Conservation (phyloP, 2,888 invertebrate genomes). For the Agrochola lota region DNA sequence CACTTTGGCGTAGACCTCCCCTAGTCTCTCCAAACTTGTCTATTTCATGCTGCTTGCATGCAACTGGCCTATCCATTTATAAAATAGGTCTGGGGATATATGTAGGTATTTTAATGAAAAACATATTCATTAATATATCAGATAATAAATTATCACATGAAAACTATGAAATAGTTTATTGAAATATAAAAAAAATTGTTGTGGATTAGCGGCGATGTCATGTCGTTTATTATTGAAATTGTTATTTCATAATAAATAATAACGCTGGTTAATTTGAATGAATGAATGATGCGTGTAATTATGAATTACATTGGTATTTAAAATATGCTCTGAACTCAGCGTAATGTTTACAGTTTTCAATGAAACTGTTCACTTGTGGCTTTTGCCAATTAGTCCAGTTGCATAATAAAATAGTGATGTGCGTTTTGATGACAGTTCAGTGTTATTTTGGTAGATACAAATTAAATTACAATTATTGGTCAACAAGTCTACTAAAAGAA, state of each 20-base stretch:
- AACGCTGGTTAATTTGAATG: conserved; percentile 7
- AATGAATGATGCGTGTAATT: conserved; percentile 10
- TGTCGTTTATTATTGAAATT: not conserved
- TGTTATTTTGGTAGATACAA: not conserved
- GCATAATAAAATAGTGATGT: conserved; percentile 32
- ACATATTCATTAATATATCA: not conserved
- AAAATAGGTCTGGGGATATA: not conserved
- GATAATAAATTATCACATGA: not conserved
- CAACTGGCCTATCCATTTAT: not conserved
- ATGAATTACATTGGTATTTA: conserved; percentile 41
- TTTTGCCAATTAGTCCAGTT: conserved; percentile 42
- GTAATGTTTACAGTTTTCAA: conserved; percentile 46
- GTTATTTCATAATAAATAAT: not conserved
- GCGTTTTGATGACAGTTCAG: conserved; percentile 14
- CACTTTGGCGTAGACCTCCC: not conserved
- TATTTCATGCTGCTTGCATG: not conserved
- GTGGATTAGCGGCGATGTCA: not conserved
- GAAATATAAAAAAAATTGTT: not conserved
- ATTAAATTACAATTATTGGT: not conserved
- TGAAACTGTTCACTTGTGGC: conserved; percentile 42
- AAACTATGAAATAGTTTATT: not conserved
- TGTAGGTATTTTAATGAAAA: not conserved
- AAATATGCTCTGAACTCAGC: conserved; percentile 20
- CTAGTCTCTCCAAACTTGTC: not conserved
- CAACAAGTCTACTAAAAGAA: not conserved